These are phyloP conservation scores for Acromyrmex heyeri DNA, from an alignment of 1,140 invertebrate species.

Conservation along the genomic window DNA sequence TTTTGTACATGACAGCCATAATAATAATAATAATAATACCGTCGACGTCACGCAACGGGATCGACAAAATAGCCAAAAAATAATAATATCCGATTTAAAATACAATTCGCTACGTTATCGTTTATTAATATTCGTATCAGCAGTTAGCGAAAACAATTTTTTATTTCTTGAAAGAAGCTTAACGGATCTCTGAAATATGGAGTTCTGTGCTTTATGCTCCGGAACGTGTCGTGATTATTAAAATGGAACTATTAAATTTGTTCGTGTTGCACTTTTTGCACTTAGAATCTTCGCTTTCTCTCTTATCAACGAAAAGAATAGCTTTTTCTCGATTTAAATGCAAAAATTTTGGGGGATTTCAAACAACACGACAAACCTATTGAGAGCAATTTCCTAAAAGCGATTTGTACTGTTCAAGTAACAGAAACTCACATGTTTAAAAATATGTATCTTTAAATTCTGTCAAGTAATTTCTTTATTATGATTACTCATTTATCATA, in stretches of 20 bases:
- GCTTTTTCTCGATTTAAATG: too few species aligned
- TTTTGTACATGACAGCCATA: conserved; percentile 37
- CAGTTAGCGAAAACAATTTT: background rate
- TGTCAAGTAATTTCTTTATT: background rate
- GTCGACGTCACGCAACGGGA: background rate
- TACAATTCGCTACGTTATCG: background rate
- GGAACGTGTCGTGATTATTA: background rate
- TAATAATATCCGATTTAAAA: conserved; percentile 12
- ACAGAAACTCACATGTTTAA: background rate
- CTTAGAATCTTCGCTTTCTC: too few species aligned
- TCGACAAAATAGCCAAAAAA: background rate
- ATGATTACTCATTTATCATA: background rate
- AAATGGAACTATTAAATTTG: background rate
- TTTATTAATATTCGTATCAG: background rate
- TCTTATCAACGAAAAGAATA: too few species aligned
- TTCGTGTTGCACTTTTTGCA: too few species aligned
- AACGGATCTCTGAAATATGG: background rate
- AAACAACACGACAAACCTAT: background rate
- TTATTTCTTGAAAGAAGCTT: conserved; percentile 11
- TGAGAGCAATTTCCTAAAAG: background rate
- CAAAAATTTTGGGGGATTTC: too few species aligned
- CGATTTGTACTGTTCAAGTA: background rate
- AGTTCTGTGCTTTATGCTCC: background rate
- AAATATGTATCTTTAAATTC: background rate
- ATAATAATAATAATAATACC: conserved; percentile 18